Base-by-base conservation (phyloP, 2,888 invertebrate genomes). In the Schizaphis graminum region DNA sequence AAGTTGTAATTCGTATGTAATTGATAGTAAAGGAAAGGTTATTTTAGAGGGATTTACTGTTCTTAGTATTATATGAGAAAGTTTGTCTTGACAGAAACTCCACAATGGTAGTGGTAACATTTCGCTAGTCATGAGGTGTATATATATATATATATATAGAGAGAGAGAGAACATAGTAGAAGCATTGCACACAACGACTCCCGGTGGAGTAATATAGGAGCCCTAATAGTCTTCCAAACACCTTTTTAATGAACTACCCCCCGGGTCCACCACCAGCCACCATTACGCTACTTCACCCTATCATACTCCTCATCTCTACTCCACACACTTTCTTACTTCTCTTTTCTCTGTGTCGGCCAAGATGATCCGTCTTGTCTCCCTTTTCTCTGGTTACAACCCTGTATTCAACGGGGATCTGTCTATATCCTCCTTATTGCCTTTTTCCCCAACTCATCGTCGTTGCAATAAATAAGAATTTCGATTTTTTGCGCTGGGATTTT, bases 241-340 rank as follows among this genome's bases (percentile, higher is more conserved):
- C 97, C 97, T 97, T 97, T 97, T 97, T 97, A 97, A 97, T 97
- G 97, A 97, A 97, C 97, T 97, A 96, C 96, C 96, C 96, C 95
- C 94, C 94, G 92, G 94, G 77, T 89, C 44, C 92, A 77, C 92
- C 49, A 44, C 88, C 49, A 56, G 49, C 91, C 86, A 61, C 61
- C 84, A 26, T 16, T 49, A 90, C 57, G 3, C 47, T n/a, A 28
- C 85, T 49, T 35, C 87, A 35, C 67, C 92, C 61, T 53, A 67
- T 49, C 67, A 2, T 41, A 44, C 28, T 26, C 57, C 87, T 35
- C 47, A 61, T 61, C 61, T 26, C 92, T 90, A 49, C 84, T 87
- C 87, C 4, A 26, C 21, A 41, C 26, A 2, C 26, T 88, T 87
- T 93, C 77, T 77, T 77, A 47, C 77, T 89, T 93, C 67, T 67